A percentile compares a stretch with the other conserved stretches of the same genome.
These are phyloP conservation scores for Cosmopolites sordidus DNA, from an alignment of 2,888 invertebrate species.

Conservation along the genomic window DNA sequence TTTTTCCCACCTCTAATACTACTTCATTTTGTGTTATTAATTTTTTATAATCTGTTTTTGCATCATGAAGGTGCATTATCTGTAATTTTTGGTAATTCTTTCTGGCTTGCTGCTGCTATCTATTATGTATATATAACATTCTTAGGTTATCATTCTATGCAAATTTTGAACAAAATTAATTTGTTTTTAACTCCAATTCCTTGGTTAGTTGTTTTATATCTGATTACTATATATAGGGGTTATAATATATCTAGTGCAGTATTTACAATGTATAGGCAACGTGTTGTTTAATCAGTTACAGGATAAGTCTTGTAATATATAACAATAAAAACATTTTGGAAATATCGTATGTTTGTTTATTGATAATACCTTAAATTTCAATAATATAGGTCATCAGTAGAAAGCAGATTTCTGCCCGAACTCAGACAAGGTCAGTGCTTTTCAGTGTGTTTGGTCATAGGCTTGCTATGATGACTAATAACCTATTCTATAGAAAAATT, in stretches of 20 bases:
- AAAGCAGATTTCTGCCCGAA: too few relatives aligned
- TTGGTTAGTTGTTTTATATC: conserved; percentile 66
- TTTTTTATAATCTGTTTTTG: conserved; percentile 75
- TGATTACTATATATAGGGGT: conserved; percentile 68
- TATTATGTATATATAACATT: conserved; percentile 96
- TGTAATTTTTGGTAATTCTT: conserved; percentile 69
- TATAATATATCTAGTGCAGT: conserved; percentile 79
- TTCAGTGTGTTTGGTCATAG: too few relatives aligned
- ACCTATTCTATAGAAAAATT: too few relatives aligned
- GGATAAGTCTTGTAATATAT: not conserved
- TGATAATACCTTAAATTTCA: too few relatives aligned
- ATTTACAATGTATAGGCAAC: conserved; percentile 76
- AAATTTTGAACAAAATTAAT: conserved; percentile 78
- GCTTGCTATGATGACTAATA: too few relatives aligned
- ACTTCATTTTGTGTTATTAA: conserved; percentile 86
- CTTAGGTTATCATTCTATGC: conserved; percentile 88
- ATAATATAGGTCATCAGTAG: too few relatives aligned
- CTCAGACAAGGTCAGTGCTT: too few relatives aligned
- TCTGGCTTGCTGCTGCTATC: conserved; percentile 83
- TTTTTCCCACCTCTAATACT: conserved; percentile 95
- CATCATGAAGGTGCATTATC: conserved; percentile 31
- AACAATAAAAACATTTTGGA: too few relatives aligned
- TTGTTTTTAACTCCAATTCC: conserved; percentile 80
- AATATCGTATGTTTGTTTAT: too few relatives aligned
- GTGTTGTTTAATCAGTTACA: conserved; percentile 58